Percentiles rank a stretch among this genome's conserved stretches.
Evolutionary conservation across 2,888 invertebrate species (phyloP).

Genomic region (Temnothorax unifasciatus): DNA sequence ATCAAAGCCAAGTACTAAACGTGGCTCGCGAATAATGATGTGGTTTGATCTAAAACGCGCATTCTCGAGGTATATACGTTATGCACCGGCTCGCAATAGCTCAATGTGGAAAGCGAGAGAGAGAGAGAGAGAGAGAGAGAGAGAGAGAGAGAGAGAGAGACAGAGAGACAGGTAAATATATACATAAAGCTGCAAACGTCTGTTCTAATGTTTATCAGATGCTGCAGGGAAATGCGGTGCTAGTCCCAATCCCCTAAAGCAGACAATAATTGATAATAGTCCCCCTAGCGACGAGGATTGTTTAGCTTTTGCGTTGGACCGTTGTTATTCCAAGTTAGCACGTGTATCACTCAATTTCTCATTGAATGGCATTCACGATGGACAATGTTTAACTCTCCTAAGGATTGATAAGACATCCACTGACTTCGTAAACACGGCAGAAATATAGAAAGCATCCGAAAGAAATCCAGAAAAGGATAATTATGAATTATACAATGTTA

Average conservation of each 20-base stretch:
- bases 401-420: slow-evolving; percentile 32
- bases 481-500: background rate
- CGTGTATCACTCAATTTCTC: slow-evolving; percentile 31
- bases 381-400: slow-evolving; percentile 60
- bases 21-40: background rate
- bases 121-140: too few relatives aligned
- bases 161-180: too few relatives aligned
- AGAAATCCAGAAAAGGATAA: background rate
- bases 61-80: slow-evolving; percentile 17
- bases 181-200: slow-evolving; percentile 65
- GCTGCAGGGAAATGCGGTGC: slow-evolving; percentile 60
- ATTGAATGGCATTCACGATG: slow-evolving; percentile 23
- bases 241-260: slow-evolving; percentile 70
- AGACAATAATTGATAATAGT: slow-evolving; percentile 79
- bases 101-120: background rate
- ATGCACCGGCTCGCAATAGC: slow-evolving; percentile 23
- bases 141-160: too few relatives aligned
- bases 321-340: slow-evolving; percentile 48
- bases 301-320: slow-evolving; percentile 50
- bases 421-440: background rate
- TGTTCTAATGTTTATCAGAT: slow-evolving; percentile 72
- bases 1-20: background rate
- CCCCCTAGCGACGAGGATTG: slow-evolving; percentile 59
- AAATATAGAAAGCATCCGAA: background rate
- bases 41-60: background rate